These are phyloP conservation scores for Chamaedrilus cognettii DNA, from an alignment of 2,888 invertebrate genomes.

Conservation along the genomic window DNA sequence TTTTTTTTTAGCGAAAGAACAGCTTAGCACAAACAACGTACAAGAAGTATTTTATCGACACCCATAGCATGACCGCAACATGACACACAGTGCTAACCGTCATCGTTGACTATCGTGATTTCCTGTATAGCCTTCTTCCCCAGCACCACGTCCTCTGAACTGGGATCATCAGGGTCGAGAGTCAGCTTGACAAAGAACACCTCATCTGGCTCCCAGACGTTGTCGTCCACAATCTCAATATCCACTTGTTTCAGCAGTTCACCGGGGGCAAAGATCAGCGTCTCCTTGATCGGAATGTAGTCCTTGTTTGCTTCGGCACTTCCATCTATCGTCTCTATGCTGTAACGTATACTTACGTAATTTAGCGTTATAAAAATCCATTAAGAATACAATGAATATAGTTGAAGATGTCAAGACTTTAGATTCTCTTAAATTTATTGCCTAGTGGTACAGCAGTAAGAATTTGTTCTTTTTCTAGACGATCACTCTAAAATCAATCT, in stretches of 20 bases:
- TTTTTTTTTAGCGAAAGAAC: too few species aligned
- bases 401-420: too few species aligned
- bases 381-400: too few species aligned
- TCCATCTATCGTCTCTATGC: constrained; percentile 69
- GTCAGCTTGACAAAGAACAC: constrained; percentile 66
- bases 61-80: too few species aligned
- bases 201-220: constrained; percentile 99
- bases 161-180: constrained; percentile 29
- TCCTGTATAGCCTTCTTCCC: constrained; percentile 63
- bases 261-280: constrained; percentile 83
- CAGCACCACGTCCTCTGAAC: constrained; percentile 19
- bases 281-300: constrained; percentile 81
- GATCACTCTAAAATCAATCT: too few species aligned
- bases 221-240: constrained; percentile 96
- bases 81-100: constrained; percentile 60
- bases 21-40: too few species aligned
- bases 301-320: constrained; percentile 96
- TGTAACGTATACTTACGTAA: too few species aligned
- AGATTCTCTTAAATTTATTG: too few species aligned
- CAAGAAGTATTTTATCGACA: too few species aligned
- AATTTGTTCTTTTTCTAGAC: too few species aligned
- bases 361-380: too few species aligned
- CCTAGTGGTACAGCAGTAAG: too few species aligned
- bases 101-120: constrained; percentile 67
- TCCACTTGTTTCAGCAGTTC: constrained; percentile 72